A percentile compares a stretch with the other conserved stretches of the same genome.
Conservation (phyloP, 1,140 invertebrate genomes). For the Phocides pigmalion region DNA sequence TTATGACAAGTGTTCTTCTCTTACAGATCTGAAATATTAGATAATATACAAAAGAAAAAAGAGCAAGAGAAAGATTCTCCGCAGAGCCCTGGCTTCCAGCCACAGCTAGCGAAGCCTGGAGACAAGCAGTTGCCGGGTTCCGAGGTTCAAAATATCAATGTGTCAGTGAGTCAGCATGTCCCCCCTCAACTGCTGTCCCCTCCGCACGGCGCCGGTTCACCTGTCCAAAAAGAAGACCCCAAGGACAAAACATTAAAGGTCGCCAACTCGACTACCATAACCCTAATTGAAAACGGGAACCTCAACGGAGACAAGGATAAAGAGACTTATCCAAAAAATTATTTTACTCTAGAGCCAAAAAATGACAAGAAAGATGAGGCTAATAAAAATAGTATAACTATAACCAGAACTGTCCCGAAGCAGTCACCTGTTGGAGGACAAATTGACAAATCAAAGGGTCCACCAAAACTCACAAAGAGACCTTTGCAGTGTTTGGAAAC, state of each 20-base stretch:
- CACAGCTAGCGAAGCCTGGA: conserved; percentile 54
- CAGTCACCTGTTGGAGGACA: conserved; percentile 59
- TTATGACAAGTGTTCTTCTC: conserved; percentile 24
- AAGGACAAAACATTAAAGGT: conserved; percentile 78
- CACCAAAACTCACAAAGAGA: conserved; percentile 64
- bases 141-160: conserved; percentile 56
- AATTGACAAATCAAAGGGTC: conserved; percentile 57
- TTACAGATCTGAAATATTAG: conserved; percentile 77
- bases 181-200: conserved; percentile 66
- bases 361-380: conserved; percentile 74
- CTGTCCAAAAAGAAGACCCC: conserved; percentile 63
- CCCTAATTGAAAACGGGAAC: conserved; percentile 69
- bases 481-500: conserved; percentile 88
- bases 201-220: conserved; percentile 50
- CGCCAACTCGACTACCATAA: conserved; percentile 75
- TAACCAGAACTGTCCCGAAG: conserved; percentile 71
- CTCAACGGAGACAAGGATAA: conserved; percentile 70
- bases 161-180: conserved; percentile 73
- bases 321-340: conserved; percentile 74
- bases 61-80: conserved; percentile 72
- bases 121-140: conserved; percentile 59
- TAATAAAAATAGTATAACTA: conserved; percentile 77
- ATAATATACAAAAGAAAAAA: conserved; percentile 73
- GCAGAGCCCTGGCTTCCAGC: conserved; percentile 58
- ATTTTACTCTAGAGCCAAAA: conserved; percentile 76